These are phyloP conservation scores for Axis porcinus DNA, from an alignment of 2,113 vertebrate species.

Conservation along the genomic window DNA sequence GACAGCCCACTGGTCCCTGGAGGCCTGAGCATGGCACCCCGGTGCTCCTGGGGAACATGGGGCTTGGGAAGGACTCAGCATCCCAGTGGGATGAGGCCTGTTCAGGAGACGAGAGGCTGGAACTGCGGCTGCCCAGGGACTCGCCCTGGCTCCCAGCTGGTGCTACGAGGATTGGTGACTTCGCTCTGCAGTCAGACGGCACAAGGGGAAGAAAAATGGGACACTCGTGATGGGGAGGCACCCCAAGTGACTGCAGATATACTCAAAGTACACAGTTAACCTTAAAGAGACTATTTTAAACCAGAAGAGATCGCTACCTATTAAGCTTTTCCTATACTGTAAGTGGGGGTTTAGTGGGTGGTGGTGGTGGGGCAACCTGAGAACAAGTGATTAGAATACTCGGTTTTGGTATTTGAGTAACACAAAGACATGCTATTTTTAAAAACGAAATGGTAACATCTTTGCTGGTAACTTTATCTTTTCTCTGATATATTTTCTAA, in stretches of 20 bases:
- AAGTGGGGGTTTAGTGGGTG: accelerated
- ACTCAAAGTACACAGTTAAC: not conserved
- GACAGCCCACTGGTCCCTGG: accelerated
- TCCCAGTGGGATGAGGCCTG: accelerated
- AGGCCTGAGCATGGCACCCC: not conserved
- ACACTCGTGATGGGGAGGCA: not conserved
- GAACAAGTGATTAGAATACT: not conserved
- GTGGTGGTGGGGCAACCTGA: accelerated
- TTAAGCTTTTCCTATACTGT: too few species aligned
- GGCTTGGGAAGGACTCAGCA: not conserved
- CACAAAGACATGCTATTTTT: not conserved
- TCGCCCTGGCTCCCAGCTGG: accelerated
- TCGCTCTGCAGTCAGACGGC: not conserved
- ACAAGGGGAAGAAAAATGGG: not conserved
- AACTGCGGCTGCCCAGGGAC: accelerated
- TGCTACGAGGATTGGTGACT: not conserved
- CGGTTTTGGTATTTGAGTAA: not conserved
- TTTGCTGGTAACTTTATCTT: not conserved
- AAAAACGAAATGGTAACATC: not conserved
- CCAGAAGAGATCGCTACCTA: not conserved
- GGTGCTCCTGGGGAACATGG: not conserved
- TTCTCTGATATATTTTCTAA: not conserved
- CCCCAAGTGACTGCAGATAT: not conserved
- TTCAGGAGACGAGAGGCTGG: not conserved
- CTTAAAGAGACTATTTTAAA: not conserved